Conservation (phyloP, 2,888 invertebrate species). For the Rhogogaster chlorosoma region DNA sequence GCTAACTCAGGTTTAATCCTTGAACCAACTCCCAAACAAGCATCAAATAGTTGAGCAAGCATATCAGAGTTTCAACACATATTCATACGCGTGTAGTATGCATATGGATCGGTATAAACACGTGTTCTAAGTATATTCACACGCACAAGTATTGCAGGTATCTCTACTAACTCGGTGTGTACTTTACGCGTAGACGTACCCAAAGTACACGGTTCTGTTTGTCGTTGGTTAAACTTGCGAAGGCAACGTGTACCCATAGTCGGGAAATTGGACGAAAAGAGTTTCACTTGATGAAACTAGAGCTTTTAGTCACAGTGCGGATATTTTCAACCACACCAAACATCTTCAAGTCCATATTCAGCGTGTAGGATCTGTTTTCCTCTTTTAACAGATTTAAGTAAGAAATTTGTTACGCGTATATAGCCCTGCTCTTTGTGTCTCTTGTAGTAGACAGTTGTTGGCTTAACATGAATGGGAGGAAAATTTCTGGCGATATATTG, state of each 20-base stretch:
- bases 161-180: constrained; percentile 15
- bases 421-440: background rate
- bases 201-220: constrained; percentile 35
- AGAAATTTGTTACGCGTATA: background rate
- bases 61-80: constrained; percentile 41
- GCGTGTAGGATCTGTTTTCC: background rate
- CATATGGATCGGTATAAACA: constrained; percentile 6
- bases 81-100: background rate
- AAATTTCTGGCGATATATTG: constrained; percentile 25
- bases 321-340: background rate
- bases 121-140: constrained; percentile 7
- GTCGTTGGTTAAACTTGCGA: constrained; percentile 30
- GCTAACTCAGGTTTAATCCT: constrained; percentile 44
- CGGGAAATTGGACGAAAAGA: background rate
- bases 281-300: background rate
- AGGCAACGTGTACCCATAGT: background rate
- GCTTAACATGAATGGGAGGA: background rate
- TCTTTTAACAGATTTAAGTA: constrained; percentile 8
- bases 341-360: background rate
- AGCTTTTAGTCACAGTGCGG: background rate
- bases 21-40: constrained; percentile 43
- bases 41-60: constrained; percentile 49
- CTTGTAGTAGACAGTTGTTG: background rate
- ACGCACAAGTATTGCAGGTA: background rate
- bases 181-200: constrained; percentile 17